Evolutionary conservation across 2,888 invertebrate genomes (phyloP), one percentile per base, ranked within the genome.

Genomic region (Lasioglossum morio): DNA sequence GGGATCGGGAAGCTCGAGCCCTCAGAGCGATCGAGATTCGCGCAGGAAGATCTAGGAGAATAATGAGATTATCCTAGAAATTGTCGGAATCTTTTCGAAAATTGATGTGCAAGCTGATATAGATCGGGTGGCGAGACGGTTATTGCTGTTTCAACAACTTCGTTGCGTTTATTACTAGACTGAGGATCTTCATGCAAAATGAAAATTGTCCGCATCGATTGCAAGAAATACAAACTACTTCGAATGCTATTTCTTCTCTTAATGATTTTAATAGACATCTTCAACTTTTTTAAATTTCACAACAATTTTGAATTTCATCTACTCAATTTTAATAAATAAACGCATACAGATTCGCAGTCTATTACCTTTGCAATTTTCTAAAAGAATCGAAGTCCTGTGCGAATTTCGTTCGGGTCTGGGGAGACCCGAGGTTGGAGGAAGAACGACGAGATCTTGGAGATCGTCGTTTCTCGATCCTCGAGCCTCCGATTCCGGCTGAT

Each of bases 11-110:
- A 81, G 81, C 86, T 84, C 63, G 46, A 40, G 66, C 60, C 57
- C 57, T 60, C 46, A 53, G 60, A 30, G 16, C 30, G 74, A 63
- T 60, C 63, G 81, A 34, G 82, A 86, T 76, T 88, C 88, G 86
- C 46, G 81, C 81, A 74, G 46, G 74, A 74, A 48, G 30, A 34
- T 43, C 16, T 46, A 46, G 1, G 34, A n/a, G 73, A 66, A 63
- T 34, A n/a, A 48, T 43, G 73, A 12, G 4, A 19, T n/a, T n/a
- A n/a, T n/a, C 57, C 57, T 4, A 12, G 63, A 16, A 30, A 14
- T 10, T 7, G 30, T 19, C 8, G 16, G 30, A 30, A 8, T 63
- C 30, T 63, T 63, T 30, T 63, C 30, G 63, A 30, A 63, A 63
- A 19, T 63, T 63, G n/a, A 5, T 27, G 60, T 27, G 14, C 60